phyloP scores from a whole-genome alignment of 2,888 invertebrate genomes.

The Amphiduros pacificus region DNA sequence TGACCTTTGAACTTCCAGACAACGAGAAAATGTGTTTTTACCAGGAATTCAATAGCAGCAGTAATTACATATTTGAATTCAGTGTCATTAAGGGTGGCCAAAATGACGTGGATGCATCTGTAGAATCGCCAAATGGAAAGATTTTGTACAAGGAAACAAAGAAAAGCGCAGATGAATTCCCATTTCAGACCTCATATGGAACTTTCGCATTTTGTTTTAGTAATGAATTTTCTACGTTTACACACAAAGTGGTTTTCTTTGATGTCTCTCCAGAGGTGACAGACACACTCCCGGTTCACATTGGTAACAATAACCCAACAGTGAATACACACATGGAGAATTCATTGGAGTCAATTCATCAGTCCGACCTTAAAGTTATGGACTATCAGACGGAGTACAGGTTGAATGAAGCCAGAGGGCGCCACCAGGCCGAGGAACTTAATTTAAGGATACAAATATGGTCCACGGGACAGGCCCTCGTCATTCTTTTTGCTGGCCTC shows the following conservation, averaged over 20 bases:
- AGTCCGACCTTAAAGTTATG: slow-evolving; percentile 26
- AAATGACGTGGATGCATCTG: slow-evolving; percentile 47
- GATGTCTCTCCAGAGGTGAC: slow-evolving; percentile 42
- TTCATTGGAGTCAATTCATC: slow-evolving; percentile 27
- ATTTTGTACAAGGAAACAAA: slow-evolving; percentile 42
- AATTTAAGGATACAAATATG: slow-evolving; percentile 44
- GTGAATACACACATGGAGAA: slow-evolving; percentile 34
- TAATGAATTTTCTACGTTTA: slow-evolving; percentile 48
- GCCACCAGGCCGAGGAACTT: slow-evolving; percentile 47
- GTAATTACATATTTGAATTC: slow-evolving; percentile 42
- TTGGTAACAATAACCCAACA: slow-evolving; percentile 41
- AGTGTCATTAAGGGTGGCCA: slow-evolving; percentile 50
- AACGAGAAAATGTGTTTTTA: slow-evolving; percentile 44
- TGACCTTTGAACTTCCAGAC: slow-evolving; percentile 50
- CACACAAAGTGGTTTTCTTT: slow-evolving; percentile 49
- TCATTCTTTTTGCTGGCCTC: slow-evolving; percentile 47
- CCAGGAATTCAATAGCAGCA: slow-evolving; percentile 41
- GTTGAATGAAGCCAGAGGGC: slow-evolving; percentile 47
- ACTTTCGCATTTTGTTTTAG: slow-evolving; percentile 49
- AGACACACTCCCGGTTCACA: slow-evolving; percentile 40
- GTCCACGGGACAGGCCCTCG: slow-evolving; percentile 43
- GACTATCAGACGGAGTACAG: slow-evolving; percentile 42
- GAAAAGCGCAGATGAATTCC: slow-evolving; percentile 30
- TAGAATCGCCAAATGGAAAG: slow-evolving; percentile 49
- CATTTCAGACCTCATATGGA: slow-evolving; percentile 48